Conservation (phyloP, 2,888 invertebrate genomes). For the Callimorpha dominula region DNA sequence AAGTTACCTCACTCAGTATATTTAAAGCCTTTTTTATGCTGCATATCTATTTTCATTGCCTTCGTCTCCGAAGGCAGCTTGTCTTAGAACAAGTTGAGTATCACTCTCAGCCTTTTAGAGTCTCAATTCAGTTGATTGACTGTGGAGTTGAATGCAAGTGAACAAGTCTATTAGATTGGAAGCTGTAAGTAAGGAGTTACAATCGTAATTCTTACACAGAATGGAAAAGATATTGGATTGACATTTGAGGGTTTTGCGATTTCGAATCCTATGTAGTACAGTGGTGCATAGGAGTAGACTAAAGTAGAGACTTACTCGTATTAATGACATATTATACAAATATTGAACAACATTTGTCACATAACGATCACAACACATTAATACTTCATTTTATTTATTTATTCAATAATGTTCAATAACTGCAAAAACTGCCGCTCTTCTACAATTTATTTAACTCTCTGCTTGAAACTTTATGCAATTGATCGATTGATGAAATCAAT, state of each 20-base stretch:
- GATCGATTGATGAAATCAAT: too few relatives aligned
- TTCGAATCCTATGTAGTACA: not conserved
- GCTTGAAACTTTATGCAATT: too few relatives aligned
- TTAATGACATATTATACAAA: not conserved
- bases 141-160: not conserved
- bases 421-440: too few relatives aligned
- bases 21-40: not conserved
- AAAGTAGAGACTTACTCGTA: not conserved
- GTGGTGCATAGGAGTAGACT: not conserved
- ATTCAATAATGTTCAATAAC: too few relatives aligned
- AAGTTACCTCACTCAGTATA: not conserved
- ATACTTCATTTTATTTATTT: too few relatives aligned
- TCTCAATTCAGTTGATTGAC: not conserved
- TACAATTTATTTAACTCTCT: too few relatives aligned
- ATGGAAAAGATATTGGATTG: not conserved
- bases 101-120: not conserved
- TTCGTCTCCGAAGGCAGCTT: not conserved
- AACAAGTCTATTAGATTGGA: conserved; percentile 5
- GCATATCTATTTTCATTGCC: not conserved
- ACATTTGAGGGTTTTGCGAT: not conserved
- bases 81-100: not conserved
- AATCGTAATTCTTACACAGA: not conserved
- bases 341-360: not conserved
- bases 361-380: too few relatives aligned
- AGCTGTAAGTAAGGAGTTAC: not conserved